Base-by-base conservation (phyloP, 1,140 invertebrate species). In the Ericerus pela region DNA sequence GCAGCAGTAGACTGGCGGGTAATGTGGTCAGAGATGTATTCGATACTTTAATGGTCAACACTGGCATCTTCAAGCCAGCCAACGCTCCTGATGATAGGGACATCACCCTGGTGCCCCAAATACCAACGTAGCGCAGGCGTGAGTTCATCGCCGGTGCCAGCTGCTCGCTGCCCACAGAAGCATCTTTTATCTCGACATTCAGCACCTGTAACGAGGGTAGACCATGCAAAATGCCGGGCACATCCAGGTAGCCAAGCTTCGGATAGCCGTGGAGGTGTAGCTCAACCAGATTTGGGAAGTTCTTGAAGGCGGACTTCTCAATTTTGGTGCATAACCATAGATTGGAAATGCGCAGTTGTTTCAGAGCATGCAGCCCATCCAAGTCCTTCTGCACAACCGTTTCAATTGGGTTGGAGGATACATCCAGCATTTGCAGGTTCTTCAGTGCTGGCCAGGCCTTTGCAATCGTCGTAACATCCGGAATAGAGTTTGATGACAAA, bases 121-220 rank as follows among this genome's bases (percentile, higher is more conserved):
- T 71, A 27, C 80, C 80, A 51, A 93, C 67, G 58, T 78, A 75
- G 59, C 77, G 75, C 0, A 93, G 70, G n/a, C 87, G 71, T 3
- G 88, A 83, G 69, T 88, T 85, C 62, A 83, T 77, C 16, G 79
- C 76, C 0, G 84, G 76, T 56, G 82, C 81, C 12, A 93, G 69
- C 64, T 92, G 85, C 65, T 91, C 86, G 59, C 82, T 79, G 26
- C 85, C 81, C 41, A 92, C 79, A 41, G 77, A 77, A 0, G 80
- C 70, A 64, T 92, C 88, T 67, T 91, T 92, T 1, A 90, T 78
- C 72, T 94, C 90, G 47, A 92, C 79, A 61, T 89, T 84, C 2
- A 92, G 67, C 59, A 72, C 67, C 68, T 86, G 78, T 27, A 88
- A 64, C 1, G 79, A 77, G 2, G 76, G 75, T 64, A 88, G 71